These are phyloP conservation scores for Bothrops jararaca DNA, from an alignment of 2,113 vertebrate species.

Conservation along the genomic window DNA sequence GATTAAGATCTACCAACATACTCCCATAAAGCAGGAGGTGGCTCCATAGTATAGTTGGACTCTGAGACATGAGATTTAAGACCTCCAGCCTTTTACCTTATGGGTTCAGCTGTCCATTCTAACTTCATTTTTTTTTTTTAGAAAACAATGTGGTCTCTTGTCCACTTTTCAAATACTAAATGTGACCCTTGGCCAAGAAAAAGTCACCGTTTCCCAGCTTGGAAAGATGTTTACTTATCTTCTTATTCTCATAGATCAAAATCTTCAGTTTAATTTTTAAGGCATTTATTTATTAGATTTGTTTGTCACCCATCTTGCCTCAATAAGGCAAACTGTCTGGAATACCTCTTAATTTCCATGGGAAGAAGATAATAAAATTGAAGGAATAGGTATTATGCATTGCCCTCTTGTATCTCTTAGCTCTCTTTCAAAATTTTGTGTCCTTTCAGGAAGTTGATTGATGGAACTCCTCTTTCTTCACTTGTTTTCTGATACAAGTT, in stretches of 20 bases:
- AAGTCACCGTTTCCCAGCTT: background rate
- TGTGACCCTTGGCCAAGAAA: background rate
- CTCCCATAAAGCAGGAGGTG: background rate
- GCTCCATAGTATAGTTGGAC: background rate
- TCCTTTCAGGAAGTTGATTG: background rate
- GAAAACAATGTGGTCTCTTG: background rate
- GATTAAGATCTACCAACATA: background rate
- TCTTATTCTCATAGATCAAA: background rate
- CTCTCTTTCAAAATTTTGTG: background rate
- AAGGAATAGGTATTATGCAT: background rate
- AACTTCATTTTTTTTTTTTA: background rate
- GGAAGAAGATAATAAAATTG: background rate
- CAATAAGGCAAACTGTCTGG: background rate
- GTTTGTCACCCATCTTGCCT: background rate
- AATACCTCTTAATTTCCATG: background rate
- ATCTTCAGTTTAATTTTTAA: background rate
- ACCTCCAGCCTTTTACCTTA: background rate
- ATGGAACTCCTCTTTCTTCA: background rate
- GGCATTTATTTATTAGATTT: background rate
- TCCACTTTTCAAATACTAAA: background rate
- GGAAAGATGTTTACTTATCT: background rate
- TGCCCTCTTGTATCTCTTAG: background rate
- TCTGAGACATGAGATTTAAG: background rate
- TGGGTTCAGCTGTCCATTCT: background rate
- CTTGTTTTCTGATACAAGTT: background rate